Evolutionary conservation across 2,888 invertebrate species (phyloP).

Genomic region (Tiliacea citrago): DNA sequence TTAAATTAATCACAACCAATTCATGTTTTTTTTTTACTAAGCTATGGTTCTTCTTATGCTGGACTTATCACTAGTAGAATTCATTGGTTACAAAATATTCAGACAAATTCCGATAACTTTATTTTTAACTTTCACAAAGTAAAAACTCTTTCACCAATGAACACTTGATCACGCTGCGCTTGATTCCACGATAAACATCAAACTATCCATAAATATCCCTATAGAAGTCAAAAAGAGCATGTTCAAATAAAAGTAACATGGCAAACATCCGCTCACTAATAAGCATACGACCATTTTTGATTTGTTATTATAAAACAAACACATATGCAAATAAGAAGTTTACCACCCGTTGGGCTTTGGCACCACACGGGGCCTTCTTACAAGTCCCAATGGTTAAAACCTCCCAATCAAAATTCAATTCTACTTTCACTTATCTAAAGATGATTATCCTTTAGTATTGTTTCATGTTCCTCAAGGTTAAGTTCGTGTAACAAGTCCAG

Average conservation of each 20-base stretch:
- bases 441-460: slow-evolving; percentile 57
- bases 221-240: slow-evolving; percentile 51
- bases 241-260: slow-evolving; percentile 61
- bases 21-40: background rate
- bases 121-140: slow-evolving; percentile 19
- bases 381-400: slow-evolving; percentile 40
- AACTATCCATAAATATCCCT: slow-evolving; percentile 50
- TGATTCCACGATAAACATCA: slow-evolving; percentile 52
- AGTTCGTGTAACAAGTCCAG: slow-evolving; percentile 74
- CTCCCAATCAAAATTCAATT: slow-evolving; percentile 48
- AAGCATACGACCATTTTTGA: slow-evolving; percentile 75
- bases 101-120: background rate
- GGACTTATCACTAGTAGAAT: background rate
- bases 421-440: slow-evolving; percentile 55
- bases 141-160: slow-evolving; percentile 14
- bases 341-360: slow-evolving; percentile 83
- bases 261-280: slow-evolving; percentile 64
- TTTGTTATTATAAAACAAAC: slow-evolving; percentile 85
- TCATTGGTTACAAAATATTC: background rate
- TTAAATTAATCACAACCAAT: background rate
- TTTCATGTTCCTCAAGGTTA: slow-evolving; percentile 71
- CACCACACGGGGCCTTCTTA: slow-evolving; percentile 78
- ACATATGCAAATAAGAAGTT: slow-evolving; percentile 85
- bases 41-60: background rate
- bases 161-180: slow-evolving; percentile 35